phyloP scores from a whole-genome alignment of 2,113 vertebrate species.

The Gnathonemus longibarbis region DNA sequence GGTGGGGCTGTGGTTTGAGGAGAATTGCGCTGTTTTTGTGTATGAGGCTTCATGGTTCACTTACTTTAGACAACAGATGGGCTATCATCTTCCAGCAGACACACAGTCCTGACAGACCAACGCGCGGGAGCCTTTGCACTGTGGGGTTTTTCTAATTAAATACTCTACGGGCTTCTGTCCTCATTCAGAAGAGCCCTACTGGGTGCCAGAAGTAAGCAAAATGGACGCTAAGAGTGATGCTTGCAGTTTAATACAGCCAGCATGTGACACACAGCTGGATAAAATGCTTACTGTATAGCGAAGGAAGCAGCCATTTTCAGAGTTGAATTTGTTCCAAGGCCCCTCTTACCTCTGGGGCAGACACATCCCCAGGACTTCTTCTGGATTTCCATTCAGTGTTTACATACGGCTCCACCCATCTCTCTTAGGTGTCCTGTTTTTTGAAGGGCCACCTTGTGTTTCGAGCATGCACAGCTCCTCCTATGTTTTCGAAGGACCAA shows the following conservation, averaged over 20 bases:
- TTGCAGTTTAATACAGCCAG: neutral
- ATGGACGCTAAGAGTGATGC: neutral
- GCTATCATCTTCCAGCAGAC: neutral
- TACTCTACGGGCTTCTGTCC: conserved; percentile 6
- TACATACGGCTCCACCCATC: neutral
- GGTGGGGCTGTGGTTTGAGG: neutral
- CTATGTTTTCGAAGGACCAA: neutral
- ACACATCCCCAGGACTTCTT: neutral
- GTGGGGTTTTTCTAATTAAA: neutral
- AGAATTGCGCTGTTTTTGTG: neutral
- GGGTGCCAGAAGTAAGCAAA: neutral
- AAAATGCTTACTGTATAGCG: neutral
- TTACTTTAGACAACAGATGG: conserved; percentile 4
- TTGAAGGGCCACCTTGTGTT: neutral
- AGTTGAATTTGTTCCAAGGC: neutral
- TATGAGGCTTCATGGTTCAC: neutral
- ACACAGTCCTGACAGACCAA: neutral
- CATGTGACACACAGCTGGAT: neutral
- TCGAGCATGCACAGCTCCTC: neutral
- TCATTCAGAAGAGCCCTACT: neutral
- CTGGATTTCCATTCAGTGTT: neutral
- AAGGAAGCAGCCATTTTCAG: neutral
- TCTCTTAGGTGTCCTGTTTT: neutral
- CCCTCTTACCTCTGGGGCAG: neutral
- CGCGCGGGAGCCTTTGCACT: neutral